These are phyloP conservation scores for Noctuana brunneofusca DNA, from an alignment of 2,888 invertebrate genomes.

Conservation along the genomic window DNA sequence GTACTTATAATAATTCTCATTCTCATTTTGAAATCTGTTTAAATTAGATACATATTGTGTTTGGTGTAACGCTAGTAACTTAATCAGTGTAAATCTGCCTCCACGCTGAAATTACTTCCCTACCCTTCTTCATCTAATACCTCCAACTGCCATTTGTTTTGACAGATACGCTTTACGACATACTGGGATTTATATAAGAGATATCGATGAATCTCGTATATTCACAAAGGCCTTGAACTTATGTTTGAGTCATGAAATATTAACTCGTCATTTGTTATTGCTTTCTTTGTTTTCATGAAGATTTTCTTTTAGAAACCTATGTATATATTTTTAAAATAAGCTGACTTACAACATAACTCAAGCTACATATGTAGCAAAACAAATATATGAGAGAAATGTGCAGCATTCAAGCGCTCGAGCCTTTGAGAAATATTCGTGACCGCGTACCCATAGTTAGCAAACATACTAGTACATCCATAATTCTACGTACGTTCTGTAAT, in stretches of 20 bases:
- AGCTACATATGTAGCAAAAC: too few species aligned
- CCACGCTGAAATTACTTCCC: conserved; percentile 25
- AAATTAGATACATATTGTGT: too few species aligned
- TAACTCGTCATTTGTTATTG: not conserved
- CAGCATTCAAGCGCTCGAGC: conserved; percentile 12
- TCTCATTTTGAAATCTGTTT: too few species aligned
- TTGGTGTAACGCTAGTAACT: conserved; percentile 17
- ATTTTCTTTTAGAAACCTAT: too few species aligned
- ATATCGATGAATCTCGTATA: conserved; percentile 14
- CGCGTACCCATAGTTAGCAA: conserved; percentile 4
- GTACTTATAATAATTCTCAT: too few species aligned
- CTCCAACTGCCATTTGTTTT: conserved; percentile 31
- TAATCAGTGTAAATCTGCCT: conserved; percentile 15
- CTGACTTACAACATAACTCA: too few species aligned
- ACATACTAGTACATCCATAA: conserved; percentile 11
- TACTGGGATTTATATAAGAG: conserved; percentile 11
- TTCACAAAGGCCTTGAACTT: conserved; percentile 8
- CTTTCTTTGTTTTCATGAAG: not conserved
- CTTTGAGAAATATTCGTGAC: conserved; percentile 25
- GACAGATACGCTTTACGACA: conserved; percentile 33
- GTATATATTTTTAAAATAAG: too few species aligned
- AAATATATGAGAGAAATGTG: too few species aligned
- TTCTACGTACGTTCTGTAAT: conserved; percentile 15
- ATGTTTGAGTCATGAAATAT: not conserved
- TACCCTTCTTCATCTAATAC: conserved; percentile 30